Conservation (phyloP, 2,797 vertebrate genomes). For the Xenopus petersii region DNA sequence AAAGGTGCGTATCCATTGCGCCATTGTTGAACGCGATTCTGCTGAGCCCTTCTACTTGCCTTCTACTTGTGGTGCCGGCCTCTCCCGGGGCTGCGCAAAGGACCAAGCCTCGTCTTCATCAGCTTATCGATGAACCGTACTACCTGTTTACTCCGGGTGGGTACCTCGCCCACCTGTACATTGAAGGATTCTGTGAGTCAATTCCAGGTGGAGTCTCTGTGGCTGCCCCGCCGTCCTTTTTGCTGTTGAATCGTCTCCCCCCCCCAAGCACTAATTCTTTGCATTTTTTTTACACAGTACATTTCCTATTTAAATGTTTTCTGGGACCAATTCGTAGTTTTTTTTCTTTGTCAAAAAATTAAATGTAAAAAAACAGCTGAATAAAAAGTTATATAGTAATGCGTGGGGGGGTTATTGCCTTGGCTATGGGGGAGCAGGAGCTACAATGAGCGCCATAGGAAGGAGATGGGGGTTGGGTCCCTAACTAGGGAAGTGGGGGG, state of each 20-base stretch:
- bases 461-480: too few relatives aligned
- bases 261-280: too few relatives aligned
- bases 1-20: not conserved
- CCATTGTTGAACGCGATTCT: not conserved
- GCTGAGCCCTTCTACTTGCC: not conserved
- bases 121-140: not conserved
- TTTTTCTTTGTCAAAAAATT: too few relatives aligned
- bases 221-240: not conserved
- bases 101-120: not conserved
- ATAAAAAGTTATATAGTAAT: too few relatives aligned
- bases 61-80: not conserved
- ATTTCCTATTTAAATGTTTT: too few relatives aligned
- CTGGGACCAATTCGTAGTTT: too few relatives aligned
- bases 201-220: not conserved
- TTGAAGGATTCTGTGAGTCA: conserved; percentile 14
- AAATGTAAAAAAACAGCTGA: too few relatives aligned
- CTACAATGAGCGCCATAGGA: too few relatives aligned
- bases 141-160: not conserved
- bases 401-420: too few relatives aligned
- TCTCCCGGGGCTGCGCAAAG: not conserved
- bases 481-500: too few relatives aligned
- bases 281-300: too few relatives aligned
- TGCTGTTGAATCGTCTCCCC: not conserved
- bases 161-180: conserved; percentile 13
- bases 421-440: too few relatives aligned